Evolutionary conservation across 2,113 vertebrate species (phyloP).

Genomic region (Rhinolophus ferrumequinum): DNA sequence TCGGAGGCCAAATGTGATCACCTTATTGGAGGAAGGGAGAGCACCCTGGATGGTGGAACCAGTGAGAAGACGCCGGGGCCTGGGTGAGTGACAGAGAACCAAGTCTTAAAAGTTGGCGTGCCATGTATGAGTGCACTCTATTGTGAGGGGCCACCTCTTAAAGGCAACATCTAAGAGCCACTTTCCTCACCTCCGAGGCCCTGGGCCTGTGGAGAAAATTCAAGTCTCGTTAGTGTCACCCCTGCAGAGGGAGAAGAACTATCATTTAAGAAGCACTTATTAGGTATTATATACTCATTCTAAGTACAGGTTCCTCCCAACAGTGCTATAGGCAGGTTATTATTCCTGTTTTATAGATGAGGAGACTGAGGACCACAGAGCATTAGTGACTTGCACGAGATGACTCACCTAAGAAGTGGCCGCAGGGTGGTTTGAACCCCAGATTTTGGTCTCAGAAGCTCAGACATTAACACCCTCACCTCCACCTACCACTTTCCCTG

Average conservation of each 20-base stretch:
- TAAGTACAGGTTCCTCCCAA: background rate
- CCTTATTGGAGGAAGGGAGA: slow-evolving; percentile 67
- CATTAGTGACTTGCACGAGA: background rate
- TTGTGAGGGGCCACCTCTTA: background rate
- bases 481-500: background rate
- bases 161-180: background rate
- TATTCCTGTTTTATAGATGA: background rate
- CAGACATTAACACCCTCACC: background rate
- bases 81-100: slow-evolving; percentile 60
- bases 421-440: background rate
- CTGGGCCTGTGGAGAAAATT: background rate
- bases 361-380: background rate
- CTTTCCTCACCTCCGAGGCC: background rate
- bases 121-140: rapidly evolving
- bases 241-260: background rate
- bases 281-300: background rate
- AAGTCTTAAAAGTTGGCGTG: background rate
- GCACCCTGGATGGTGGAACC: slow-evolving; percentile 58
- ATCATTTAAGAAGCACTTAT: background rate
- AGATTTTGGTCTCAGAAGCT: background rate
- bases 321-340: rapidly evolving
- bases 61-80: background rate
- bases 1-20: slow-evolving; percentile 68
- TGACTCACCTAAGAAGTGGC: background rate
- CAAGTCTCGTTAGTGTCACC: background rate